Evolutionary conservation across 2,797 vertebrate species (phyloP), one percentile per base, ranked within the genome.

Genomic region (Mus minutoides): DNA sequence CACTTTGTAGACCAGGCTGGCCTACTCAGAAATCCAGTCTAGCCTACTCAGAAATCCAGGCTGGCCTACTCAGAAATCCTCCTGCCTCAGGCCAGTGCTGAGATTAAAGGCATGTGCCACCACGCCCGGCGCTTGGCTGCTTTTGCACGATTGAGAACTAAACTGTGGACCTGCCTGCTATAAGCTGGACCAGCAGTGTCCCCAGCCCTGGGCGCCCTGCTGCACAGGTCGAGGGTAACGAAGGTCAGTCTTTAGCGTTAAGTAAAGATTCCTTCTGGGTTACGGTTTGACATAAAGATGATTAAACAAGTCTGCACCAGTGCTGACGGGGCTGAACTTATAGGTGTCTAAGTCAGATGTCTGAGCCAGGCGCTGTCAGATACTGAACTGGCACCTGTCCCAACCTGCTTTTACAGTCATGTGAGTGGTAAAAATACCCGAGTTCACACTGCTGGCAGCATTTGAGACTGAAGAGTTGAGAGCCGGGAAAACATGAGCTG

Each of bases 401-500:
- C 4, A 40, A 10, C 83, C 92, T 84, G 77, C 54, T 29, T 78
- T 56, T 19, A 64, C 26, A 40, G 58, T 96, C 96, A 82, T 90
- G 83, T 97, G 97, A 92, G 52, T 46, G 75, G 62, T 87, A 96
- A 96, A 97, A 96, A 97, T 97, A 96, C 69, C 93, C 11, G 4
- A 26, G 82, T 46, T 94, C 58, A 90, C 34, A 2, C 88, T 91
- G 78, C 90, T 69, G 29, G 83, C 93, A 92, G 62, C 80, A 43
- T 87, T 91, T n/a, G 31, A 79, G 56, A 89, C 34, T 49, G 56
- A 8, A 56, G 21, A 58, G 56, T n/a, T 54, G 52, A 94, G 54
- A 67, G 49, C 7, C 78, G 71, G 22, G 43, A 62, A 67, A 62
- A 94, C 34, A 9, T 79, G 31, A 92, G 62, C 16, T 79, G 31